Percentiles rank a stretch among this genome's conserved stretches.
Evolutionary conservation across 2,888 invertebrate species (phyloP).

Genomic region (Torymus texanus): DNA sequence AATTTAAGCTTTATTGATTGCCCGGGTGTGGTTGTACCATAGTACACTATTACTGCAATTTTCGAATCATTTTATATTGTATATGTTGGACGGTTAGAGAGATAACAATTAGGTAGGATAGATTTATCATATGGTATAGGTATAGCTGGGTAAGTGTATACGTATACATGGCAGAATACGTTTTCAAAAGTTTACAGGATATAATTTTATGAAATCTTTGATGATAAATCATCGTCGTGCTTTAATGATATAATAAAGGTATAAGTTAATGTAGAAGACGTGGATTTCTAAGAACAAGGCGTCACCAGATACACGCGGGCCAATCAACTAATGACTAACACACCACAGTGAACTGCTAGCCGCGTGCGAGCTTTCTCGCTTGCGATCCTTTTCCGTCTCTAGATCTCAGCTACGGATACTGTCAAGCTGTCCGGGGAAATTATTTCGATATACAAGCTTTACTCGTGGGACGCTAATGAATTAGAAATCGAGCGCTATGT

Average conservation of each 20-base stretch:
- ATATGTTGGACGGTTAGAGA: not conserved
- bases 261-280: not conserved
- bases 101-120: conserved; percentile 1
- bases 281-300: not conserved
- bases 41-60: conserved; percentile 17
- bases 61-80: conserved; percentile 40
- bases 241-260: not conserved
- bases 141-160: no score
- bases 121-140: no score
- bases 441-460: conserved; percentile 56
- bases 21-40: not conserved
- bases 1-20: conserved; percentile 49
- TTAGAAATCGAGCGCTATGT: conserved; percentile 56
- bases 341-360: conserved; percentile 52
- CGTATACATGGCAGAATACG: no score
- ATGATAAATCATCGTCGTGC: no score
- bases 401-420: conserved; percentile 36
- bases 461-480: conserved; percentile 55
- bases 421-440: conserved; percentile 61
- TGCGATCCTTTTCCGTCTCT: conserved; percentile 36
- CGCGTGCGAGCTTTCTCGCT: not conserved
- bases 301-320: conserved; percentile 54
- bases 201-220: no score
- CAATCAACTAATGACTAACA: conserved; percentile 67
- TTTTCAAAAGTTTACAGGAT: no score